phyloP scores from a whole-genome alignment of 2,888 invertebrate species.

The Philaethria dido region DNA sequence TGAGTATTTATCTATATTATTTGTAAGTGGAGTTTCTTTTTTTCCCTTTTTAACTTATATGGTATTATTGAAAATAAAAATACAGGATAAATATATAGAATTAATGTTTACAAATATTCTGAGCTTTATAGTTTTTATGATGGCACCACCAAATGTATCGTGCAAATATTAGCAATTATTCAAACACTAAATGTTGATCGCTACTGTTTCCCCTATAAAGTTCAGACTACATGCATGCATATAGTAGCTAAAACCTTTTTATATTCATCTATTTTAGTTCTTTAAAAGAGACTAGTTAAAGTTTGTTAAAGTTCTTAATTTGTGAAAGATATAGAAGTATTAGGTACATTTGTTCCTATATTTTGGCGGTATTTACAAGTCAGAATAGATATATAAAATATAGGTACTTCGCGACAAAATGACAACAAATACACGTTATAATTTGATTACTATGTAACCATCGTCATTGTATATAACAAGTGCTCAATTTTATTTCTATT shows the following conservation, averaged over 20 bases:
- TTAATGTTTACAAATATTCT: not conserved
- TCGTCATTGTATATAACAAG: constrained; percentile 37
- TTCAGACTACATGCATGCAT: not conserved
- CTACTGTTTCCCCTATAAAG: not conserved
- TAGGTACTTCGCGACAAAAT: constrained; percentile 33
- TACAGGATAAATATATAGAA: not conserved
- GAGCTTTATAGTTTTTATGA: not conserved
- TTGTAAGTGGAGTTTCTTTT: constrained; percentile 10
- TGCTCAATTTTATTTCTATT: constrained; percentile 55
- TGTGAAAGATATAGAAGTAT: constrained; percentile 8
- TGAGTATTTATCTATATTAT: constrained; percentile 56
- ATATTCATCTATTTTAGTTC: constrained; percentile 14
- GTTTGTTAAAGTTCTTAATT: constrained; percentile 7
- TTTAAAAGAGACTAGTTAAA: constrained; percentile 22
- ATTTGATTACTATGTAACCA: constrained; percentile 37
- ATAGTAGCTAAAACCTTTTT: not conserved
- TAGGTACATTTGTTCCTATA: constrained; percentile 33
- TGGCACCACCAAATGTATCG: not conserved
- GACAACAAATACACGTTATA: constrained; percentile 32
- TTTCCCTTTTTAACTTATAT: not conserved
- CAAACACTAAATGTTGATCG: not conserved
- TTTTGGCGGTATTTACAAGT: constrained; percentile 35
- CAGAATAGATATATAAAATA: constrained; percentile 4
- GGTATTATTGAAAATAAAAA: not conserved
- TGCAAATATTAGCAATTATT: not conserved